Evolutionary conservation across 2,113 vertebrate species (phyloP).

Genomic region (Mormoops blainvillei): DNA sequence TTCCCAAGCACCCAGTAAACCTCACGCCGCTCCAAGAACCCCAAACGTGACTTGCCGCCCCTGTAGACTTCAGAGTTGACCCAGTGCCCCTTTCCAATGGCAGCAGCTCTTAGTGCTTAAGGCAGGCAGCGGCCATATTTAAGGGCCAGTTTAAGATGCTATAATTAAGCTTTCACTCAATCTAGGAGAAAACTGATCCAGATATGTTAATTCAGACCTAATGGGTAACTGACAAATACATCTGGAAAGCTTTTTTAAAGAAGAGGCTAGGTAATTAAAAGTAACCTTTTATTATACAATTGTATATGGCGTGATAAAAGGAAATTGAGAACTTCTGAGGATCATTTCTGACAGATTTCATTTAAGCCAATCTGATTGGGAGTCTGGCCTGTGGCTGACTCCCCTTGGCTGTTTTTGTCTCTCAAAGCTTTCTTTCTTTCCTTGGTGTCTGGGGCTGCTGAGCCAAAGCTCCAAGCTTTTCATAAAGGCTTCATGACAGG

Average conservation of each 20-base stretch:
- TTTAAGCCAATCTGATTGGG: neutral
- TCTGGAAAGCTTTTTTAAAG: neutral
- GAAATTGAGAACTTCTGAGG: neutral
- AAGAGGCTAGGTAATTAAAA: neutral
- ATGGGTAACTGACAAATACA: neutral
- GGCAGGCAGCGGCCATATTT: neutral
- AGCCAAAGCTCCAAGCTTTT: neutral
- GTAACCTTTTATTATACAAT: neutral
- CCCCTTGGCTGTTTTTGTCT: neutral
- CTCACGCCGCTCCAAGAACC: neutral
- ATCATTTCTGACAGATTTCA: neutral
- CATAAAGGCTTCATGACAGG: neutral
- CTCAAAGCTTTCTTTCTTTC: neutral
- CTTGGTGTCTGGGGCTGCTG: neutral
- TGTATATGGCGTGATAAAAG: neutral
- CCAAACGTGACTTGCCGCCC: neutral
- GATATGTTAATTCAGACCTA: neutral
- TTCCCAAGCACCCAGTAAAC: neutral
- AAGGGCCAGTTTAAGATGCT: neutral
- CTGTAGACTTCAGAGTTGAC: neutral
- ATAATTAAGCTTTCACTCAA: neutral
- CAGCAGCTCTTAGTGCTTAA: neutral
- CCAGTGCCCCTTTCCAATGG: neutral
- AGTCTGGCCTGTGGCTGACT: neutral
- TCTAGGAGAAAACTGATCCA: neutral